These are phyloP conservation scores for Eremobia ochroleuca DNA, from an alignment of 2,888 invertebrate species.

Conservation along the genomic window DNA sequence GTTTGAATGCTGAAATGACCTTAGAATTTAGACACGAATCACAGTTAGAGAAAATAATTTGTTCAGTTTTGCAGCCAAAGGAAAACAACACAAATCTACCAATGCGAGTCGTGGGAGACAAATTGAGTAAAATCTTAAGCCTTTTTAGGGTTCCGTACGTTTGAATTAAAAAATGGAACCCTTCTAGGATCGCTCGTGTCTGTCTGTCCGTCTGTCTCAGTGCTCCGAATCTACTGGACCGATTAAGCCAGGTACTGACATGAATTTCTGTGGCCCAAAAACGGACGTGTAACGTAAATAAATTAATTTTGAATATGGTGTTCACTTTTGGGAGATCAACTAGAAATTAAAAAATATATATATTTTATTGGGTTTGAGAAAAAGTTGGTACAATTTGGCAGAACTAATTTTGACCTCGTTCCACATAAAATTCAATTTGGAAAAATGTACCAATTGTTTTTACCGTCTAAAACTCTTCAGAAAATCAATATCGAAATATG, in stretches of 20 bases:
- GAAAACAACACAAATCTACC: background rate
- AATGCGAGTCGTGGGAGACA: too few relatives aligned
- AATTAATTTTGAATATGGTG: background rate
- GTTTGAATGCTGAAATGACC: constrained; percentile 31
- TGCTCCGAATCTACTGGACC: too few relatives aligned
- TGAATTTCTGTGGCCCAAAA: background rate
- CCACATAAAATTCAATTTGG: background rate
- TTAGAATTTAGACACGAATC: constrained; percentile 10
- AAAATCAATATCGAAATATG: background rate
- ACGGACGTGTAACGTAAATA: too few relatives aligned
- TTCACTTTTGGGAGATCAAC: too few relatives aligned
- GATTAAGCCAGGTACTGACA: too few relatives aligned
- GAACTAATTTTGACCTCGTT: background rate
- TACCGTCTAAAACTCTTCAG: background rate
- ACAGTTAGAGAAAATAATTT: background rate
- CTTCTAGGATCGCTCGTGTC: background rate
- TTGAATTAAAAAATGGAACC: background rate
- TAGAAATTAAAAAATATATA: too few relatives aligned
- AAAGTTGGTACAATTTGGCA: background rate
- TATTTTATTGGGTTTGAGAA: too few relatives aligned
- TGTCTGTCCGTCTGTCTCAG: background rate
- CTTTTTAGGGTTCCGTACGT: background rate
- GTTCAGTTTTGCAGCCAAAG: background rate
- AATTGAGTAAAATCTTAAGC: background rate
- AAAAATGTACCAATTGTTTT: background rate